phyloP scores from a whole-genome alignment of 2,888 invertebrate genomes.

The Alcis repandata region DNA sequence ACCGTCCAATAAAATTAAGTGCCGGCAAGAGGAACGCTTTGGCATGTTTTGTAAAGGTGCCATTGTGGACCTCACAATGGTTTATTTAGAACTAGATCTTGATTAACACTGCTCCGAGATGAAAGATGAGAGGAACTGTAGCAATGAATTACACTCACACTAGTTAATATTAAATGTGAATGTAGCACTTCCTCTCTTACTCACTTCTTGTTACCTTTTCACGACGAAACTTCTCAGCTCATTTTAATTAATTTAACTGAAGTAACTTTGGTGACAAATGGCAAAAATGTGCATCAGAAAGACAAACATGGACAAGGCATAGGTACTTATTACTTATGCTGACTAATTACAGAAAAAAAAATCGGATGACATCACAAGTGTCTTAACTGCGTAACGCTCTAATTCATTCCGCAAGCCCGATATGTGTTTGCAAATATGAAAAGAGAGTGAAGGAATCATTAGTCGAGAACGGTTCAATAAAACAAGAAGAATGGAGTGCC shows the following conservation, averaged over 20 bases:
- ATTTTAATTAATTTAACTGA: too few relatives aligned
- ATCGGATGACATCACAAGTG: too few relatives aligned
- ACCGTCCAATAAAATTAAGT: conserved; percentile 23
- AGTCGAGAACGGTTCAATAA: conserved; percentile 11
- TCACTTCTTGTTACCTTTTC: too few relatives aligned
- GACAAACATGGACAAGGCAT: neutral
- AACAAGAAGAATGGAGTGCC: conserved; percentile 19
- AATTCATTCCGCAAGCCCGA: neutral
- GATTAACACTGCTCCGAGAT: neutral
- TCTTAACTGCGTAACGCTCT: too few relatives aligned
- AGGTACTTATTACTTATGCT: neutral
- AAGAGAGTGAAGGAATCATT: neutral
- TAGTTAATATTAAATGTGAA: neutral
- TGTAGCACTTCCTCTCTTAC: too few relatives aligned
- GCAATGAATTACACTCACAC: neutral
- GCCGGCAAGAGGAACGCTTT: conserved; percentile 3
- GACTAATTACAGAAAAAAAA: neutral
- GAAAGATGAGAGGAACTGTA: neutral
- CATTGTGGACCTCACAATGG: conserved; percentile 3
- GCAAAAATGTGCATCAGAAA: neutral
- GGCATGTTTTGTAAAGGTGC: conserved; percentile 11
- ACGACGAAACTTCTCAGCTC: too few relatives aligned
- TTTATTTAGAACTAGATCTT: neutral
- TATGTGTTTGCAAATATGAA: neutral
- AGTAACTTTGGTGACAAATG: too few relatives aligned